Base-by-base conservation (phyloP, 2,113 vertebrate genomes). In the Pseudopodoces humilis region DNA sequence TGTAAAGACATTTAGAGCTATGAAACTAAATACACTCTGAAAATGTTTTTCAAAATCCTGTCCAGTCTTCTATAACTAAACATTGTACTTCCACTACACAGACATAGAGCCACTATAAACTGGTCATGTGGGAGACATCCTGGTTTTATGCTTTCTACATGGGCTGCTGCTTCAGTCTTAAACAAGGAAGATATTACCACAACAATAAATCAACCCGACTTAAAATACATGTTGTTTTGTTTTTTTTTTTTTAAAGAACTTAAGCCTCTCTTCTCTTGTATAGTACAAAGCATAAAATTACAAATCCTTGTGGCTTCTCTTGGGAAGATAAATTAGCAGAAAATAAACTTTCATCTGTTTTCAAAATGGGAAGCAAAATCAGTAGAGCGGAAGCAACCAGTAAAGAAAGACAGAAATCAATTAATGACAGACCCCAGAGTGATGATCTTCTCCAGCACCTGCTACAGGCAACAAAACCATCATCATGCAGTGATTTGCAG, bases 1-100 rank as follows among this genome's bases (percentile, higher is more conserved):
- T 94, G 62, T 71, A 86, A 93, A 93, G 27, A 81, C 77, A 92
- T 35, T 59, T 60, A 90, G 31, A 90, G 86, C 41, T 49, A 64
- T 4, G 25, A 28, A 69, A 69, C n/a, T 67, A 92, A 80, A 70
- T 27, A 83, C 10, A 2, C 37, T 91, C 24, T 94, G 86, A 52
- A 2, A 67, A 82, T 5, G 43, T 23, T 90, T 83, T 74, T 78
- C 41, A 82, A 96, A 90, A 86, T 58, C 20, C 63, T 86, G 20
- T n/a, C 31, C 25, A 46, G 16, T 78, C 31, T 71, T 78, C 47
- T 85, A 83, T 82, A 91, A 67, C 11, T 7, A 30, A 88, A 53
- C 33, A 67, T 86, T 62, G 39, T 70, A 62, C 35, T 93, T 56
- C 15, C 4, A 10, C 46, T 67, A 56, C 2, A 16, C 46, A 86